A percentile compares a stretch with the other conserved stretches of the same genome.
Evolutionary conservation across 1,140 invertebrate genomes (phyloP).

Genomic region (Ceratina japonica): DNA sequence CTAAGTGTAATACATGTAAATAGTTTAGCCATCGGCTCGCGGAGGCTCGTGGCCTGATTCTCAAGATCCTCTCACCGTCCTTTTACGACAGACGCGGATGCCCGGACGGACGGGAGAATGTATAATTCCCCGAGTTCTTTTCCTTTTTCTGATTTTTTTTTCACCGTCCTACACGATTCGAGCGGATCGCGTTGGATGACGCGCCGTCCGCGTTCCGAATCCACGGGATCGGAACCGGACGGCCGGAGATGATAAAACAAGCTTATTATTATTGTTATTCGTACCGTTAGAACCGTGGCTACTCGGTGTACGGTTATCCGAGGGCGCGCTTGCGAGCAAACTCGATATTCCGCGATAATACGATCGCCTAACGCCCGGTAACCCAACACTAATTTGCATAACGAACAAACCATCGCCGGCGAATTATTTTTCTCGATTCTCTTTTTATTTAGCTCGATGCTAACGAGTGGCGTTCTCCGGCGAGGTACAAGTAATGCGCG

Average conservation of each 20-base stretch:
- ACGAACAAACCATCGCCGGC: neutral
- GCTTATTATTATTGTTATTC: slow-evolving; percentile 29
- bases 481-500: too few relatives aligned
- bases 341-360: slow-evolving; percentile 25
- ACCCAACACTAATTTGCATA: slow-evolving; percentile 18
- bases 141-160: neutral
- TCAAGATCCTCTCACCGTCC: slow-evolving; percentile 27
- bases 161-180: neutral
- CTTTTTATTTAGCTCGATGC: neutral
- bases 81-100: slow-evolving; percentile 11
- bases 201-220: slow-evolving; percentile 21
- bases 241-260: slow-evolving; percentile 17
- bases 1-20: slow-evolving; percentile 34
- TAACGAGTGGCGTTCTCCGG: neutral
- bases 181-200: neutral
- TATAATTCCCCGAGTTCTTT: slow-evolving; percentile 25
- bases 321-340: neutral
- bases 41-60: slow-evolving; percentile 19
- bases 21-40: slow-evolving; percentile 10
- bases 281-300: slow-evolving; percentile 21
- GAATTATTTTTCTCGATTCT: slow-evolving; percentile 6
- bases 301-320: neutral
- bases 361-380: slow-evolving; percentile 14
- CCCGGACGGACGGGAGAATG: slow-evolving; percentile 1
- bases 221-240: neutral